These are phyloP conservation scores for Mythimna vitellina DNA, from an alignment of 2,888 invertebrate genomes.

Conservation along the genomic window DNA sequence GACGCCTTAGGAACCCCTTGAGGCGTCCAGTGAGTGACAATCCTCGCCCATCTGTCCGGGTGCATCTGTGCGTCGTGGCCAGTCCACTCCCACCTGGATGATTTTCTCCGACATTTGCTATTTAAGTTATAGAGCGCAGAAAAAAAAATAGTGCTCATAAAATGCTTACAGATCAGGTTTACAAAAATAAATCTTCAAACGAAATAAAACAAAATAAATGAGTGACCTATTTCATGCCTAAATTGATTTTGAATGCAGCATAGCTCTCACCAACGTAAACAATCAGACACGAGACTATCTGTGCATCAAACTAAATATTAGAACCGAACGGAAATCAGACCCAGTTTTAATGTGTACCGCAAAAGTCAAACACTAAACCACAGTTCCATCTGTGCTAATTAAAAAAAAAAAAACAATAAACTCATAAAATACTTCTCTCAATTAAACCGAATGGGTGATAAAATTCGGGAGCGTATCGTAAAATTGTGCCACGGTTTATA, in stretches of 20 bases:
- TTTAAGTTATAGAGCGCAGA: too few relatives aligned
- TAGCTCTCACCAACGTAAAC: slow-evolving; percentile 13
- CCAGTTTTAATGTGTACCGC: not conserved
- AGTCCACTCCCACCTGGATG: too few relatives aligned
- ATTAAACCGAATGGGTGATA: slow-evolving; percentile 23
- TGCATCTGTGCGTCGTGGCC: too few relatives aligned
- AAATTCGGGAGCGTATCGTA: slow-evolving; percentile 28
- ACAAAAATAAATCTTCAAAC: not conserved
- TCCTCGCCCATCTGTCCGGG: too few relatives aligned
- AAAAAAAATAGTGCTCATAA: too few relatives aligned
- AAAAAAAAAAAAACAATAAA: slow-evolving; percentile 26
- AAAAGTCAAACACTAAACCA: not conserved
- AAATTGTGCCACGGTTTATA: slow-evolving; percentile 2
- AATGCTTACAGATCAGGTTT: not conserved
- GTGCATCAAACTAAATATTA: not conserved
- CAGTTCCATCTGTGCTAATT: not conserved
- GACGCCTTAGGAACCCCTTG: too few relatives aligned
- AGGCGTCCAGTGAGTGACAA: too few relatives aligned
- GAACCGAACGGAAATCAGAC: not conserved
- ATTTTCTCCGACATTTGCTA: too few relatives aligned
- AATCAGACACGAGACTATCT: not conserved
- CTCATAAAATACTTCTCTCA: slow-evolving; percentile 13
- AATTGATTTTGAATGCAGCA: not conserved
- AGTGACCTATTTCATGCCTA: not conserved
- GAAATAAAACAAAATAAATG: not conserved